Evolutionary conservation across 2,888 invertebrate species (phyloP), one percentile per base, ranked within the genome.

Genomic region (Scaeva pyrastri): DNA sequence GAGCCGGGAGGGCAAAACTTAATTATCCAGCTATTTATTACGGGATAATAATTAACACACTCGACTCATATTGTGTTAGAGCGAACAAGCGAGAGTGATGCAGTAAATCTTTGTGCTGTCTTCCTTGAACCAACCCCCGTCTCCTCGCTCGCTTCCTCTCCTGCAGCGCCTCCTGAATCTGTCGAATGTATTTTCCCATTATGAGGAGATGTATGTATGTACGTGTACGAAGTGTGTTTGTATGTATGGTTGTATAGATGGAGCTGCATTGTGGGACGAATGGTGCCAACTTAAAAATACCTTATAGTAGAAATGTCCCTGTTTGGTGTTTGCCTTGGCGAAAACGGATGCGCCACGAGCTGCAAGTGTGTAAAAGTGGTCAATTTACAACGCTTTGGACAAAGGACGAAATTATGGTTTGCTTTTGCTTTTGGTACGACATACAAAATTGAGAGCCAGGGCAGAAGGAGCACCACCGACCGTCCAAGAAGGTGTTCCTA

Each of bases 1-100:
- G 41, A 23, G 48, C 56, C 39, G 48, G 48, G 23, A 58, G 45
- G 71, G 82, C 73, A 73, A 78, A 86, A 82, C 82, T 86, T 78
- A 86, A 82, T 86, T 82, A 82, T 78, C 86, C 82, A 74, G 82
- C 86, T 86, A 86, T 86, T 86, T 86, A 86, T 86, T 86, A 82
- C 77, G 77, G 82, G 82, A 82, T 86, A 86, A 86, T 86, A 86
- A 86, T 86, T 86, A 86, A 86, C 86, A 86, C 82, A 77, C 86
- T 82, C 86, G 56, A 72, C 75, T 71, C 71, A 58, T 78, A 75
- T 71, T 76, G 81, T 76, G 68, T 73, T 76, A 64, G 82, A 60
- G 82, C 31, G 86, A 77, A 66, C 64, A 58, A 31, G 64, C 77
- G 56, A 81, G 56, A 81, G 77, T 86, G 86, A 82, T 70, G 82